Conservation (phyloP, 2,888 invertebrate species). For the Erebia aethiops region DNA sequence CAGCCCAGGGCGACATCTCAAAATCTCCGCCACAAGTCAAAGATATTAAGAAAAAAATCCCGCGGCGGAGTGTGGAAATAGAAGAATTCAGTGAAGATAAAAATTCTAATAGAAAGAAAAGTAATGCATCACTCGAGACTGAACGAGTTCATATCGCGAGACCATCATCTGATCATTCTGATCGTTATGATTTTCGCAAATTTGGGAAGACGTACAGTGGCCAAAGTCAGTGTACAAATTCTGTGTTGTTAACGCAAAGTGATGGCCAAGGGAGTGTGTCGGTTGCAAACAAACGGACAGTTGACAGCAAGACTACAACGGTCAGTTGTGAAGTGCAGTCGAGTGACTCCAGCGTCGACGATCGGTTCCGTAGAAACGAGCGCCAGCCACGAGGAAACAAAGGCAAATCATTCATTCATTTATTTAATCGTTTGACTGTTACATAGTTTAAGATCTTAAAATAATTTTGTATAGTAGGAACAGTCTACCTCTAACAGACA, state of each 20-base stretch:
- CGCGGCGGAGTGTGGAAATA: too few species aligned
- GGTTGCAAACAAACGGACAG: not conserved
- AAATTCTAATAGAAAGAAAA: too few species aligned
- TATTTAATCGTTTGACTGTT: too few species aligned
- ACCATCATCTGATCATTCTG: not conserved
- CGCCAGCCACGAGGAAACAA: not conserved
- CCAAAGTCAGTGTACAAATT: not conserved
- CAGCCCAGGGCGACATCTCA: slow-evolving; percentile 53
- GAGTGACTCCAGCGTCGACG: slow-evolving; percentile 53
- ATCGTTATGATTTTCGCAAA: not conserved
- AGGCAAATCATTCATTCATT: too few species aligned
- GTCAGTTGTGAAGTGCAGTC: slow-evolving; percentile 28
- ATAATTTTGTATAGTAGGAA: too few species aligned
- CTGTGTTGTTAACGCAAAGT: not conserved
- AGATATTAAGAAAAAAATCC: too few species aligned
- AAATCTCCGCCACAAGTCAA: too few species aligned
- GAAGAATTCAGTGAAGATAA: too few species aligned
- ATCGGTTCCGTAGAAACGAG: slow-evolving; percentile 57
- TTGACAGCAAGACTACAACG: slow-evolving; percentile 31
- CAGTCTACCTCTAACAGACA: too few species aligned
- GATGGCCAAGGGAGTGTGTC: not conserved
- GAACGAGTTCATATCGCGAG: not conserved
- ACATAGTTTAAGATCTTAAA: too few species aligned
- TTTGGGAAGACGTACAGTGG: too few species aligned
- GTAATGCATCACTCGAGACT: not conserved